Base-by-base conservation (phyloP, 2,888 invertebrate genomes). In the Agriopis aurantiaria region DNA sequence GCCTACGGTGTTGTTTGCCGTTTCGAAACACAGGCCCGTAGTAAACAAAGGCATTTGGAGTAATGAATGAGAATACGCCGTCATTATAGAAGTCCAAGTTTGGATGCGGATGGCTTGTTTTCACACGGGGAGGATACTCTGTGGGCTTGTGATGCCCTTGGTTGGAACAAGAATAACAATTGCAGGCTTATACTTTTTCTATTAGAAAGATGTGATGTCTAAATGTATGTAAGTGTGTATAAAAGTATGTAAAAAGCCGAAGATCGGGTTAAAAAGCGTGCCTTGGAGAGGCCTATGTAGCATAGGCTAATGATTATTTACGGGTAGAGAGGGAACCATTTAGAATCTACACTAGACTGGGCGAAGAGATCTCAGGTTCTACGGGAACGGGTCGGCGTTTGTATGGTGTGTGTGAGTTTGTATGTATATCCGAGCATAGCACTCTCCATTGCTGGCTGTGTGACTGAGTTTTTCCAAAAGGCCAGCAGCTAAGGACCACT, bases 1-100 rank as follows among this genome's bases (percentile, higher is more conserved):
- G 77, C 82, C 82, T 75, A 80, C 81, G 70, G 70, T 60, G 65
- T 62, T 57, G 68, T 74, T 75, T 73, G 75, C 69, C 69, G 76
- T 78, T 80, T 80, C 72, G 75, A 75, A 79, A 79, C 74, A 64
- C 66, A 61, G 60, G 60, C 52, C 53, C 73, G 65, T 75, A 75
- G 71, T 69, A 72, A 74, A 73, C 73, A 72, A 77, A 71, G 71
- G 56, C 75, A 73, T 69, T 70, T 61, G 71, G 71, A 65, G 63
- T 65, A 43, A 65, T 71, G 57, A 56, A 69, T 57, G 69, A 14
- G 60, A 51, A 55, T 63, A 61, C 59, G 60, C 57, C 40, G 45
- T 49, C 40, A 33, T 64, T 46, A 55, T 51, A 56, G 46, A 49
- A 46, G 55, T 8, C 49, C 56, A 65, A 53, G 53, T 62, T 62